Evolutionary conservation across 2,797 vertebrate genomes (phyloP).

Genomic region (Spinus olivaceus): DNA sequence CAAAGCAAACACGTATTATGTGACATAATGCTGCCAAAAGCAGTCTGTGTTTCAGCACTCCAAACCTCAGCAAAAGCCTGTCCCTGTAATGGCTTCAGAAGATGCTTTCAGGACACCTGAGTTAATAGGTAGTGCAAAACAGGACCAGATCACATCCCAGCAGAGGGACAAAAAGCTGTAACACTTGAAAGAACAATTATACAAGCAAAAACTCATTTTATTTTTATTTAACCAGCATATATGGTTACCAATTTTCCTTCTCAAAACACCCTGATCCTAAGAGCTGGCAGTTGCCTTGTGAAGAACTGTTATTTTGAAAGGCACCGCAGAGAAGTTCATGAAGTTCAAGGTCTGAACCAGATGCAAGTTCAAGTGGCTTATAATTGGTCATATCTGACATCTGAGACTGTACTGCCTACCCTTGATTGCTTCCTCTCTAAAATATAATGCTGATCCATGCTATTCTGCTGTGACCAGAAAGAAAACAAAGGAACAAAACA

Average conservation of each 20-base stretch:
- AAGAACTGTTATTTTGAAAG: not conserved
- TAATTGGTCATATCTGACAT: not conserved
- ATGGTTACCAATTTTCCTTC: not conserved
- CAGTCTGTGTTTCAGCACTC: not conserved
- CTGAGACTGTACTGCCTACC: not conserved
- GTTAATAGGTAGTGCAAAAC: not conserved
- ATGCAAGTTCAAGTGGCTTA: not conserved
- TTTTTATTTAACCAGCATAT: not conserved
- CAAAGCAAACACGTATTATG: not conserved
- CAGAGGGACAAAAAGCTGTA: not conserved
- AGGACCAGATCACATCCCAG: rapidly evolving
- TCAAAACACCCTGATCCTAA: not conserved
- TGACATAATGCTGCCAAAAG: not conserved
- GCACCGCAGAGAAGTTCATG: not conserved
- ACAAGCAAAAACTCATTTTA: not conserved
- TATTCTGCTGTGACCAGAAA: not conserved
- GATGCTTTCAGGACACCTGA: not conserved
- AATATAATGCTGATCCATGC: not conserved
- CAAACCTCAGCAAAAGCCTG: not conserved
- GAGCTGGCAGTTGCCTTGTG: not conserved
- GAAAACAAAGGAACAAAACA: not conserved
- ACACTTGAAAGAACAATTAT: not conserved
- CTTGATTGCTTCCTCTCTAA: not conserved
- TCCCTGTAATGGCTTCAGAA: not conserved
- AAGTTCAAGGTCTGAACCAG: not conserved